These are phyloP conservation scores for Capreolus pygargus DNA, from an alignment of 2,113 vertebrate genomes.

Conservation along the genomic window DNA sequence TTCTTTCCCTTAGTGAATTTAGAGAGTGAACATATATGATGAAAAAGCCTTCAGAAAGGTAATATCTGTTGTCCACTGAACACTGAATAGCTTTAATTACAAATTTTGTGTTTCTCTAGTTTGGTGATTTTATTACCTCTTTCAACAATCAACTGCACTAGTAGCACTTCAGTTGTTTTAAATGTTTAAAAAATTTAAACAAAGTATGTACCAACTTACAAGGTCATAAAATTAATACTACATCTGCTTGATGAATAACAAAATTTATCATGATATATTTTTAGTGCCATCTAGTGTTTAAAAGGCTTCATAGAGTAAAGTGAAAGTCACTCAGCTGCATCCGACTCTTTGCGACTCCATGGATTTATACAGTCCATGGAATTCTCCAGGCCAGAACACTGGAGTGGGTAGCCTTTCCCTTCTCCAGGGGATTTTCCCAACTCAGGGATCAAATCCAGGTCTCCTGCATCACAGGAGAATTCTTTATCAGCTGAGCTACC, in stretches of 20 bases:
- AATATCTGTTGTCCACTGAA: not conserved
- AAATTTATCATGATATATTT: slow-evolving; percentile 7
- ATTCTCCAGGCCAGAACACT: not conserved
- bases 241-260: not conserved
- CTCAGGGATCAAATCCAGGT: not conserved
- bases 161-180: not conserved
- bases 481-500: not conserved
- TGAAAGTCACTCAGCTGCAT: not conserved
- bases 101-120: not conserved
- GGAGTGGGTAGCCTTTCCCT: not conserved
- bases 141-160: not conserved
- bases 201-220: not conserved
- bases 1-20: not conserved
- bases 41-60: not conserved
- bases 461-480: not conserved
- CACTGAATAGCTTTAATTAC: not conserved
- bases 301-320: not conserved
- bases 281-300: slow-evolving; percentile 63
- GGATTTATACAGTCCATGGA: not conserved
- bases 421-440: not conserved
- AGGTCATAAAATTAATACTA: not conserved
- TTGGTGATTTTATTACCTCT: not conserved
- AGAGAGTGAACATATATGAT: not conserved
- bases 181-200: not conserved
- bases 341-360: not conserved